Base-by-base conservation (phyloP, 2,888 invertebrate species). In the Gandaritis pyraliata region DNA sequence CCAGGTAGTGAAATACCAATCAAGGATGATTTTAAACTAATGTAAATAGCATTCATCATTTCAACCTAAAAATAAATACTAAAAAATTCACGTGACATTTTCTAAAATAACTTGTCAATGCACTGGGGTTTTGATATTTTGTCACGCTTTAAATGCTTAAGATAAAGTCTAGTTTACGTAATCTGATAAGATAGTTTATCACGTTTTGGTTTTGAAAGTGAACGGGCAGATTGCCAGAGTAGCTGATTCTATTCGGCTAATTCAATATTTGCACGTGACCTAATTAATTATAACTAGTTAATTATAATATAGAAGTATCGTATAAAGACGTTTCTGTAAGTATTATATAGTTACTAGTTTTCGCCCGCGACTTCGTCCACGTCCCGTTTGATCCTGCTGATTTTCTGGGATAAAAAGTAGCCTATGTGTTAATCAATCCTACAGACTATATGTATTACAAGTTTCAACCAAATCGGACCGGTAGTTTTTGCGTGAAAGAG, bases 81-180 rank as follows among this genome's bases (percentile, higher is more conserved):
- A 53, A 30, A 52, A 46, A 52, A 56, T 59, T 53, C 59, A 52
- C 52, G 48, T 59, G 64, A 52, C 49, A 52, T 41, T 57, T 48
- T 47, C 50, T 11, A 53, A 55, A 49, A 45, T 23, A 55, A 58
- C 23, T 52, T 38, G 52, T 52, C 52, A 39, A 12, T 46, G 30
- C 43, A 39, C 51, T 39, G 33, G 30, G 58, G 49, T 50, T 16
- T 29, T n/a, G 0, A 36, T 52, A 23, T 36, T 29, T 43, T 18
- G 49, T 15, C 41, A 39, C 33, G 15, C 46, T 61, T 56, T 64
- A 58, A 36, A 46, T 10, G 36, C n/a, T 36, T 33, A 47, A 51
- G 51, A 29, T 36, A 62, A 47, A 58, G 41, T 30, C 23, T n/a
- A 58, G 55, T 53, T 66, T 61, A 52, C 39, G 50, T 47, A 43